These are phyloP conservation scores for Monochamus alternatus DNA, from an alignment of 2,888 invertebrate genomes.

Conservation along the genomic window DNA sequence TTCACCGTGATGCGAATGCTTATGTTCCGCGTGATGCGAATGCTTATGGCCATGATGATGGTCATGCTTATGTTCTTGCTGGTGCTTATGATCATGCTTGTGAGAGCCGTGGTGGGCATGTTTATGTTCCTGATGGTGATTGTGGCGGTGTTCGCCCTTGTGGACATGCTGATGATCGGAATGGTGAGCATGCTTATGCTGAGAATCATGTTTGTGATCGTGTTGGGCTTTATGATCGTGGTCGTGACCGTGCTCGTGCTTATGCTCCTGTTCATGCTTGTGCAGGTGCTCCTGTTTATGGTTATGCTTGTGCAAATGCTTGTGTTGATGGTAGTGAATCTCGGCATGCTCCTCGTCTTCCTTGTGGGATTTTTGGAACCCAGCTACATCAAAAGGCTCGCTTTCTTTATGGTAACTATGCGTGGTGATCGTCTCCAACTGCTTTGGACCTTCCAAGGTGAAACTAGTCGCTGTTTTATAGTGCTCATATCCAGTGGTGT, in stretches of 20 bases:
- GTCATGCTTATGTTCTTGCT: slow-evolving; percentile 53
- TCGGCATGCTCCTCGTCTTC: slow-evolving; percentile 58
- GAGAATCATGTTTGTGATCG: slow-evolving; percentile 44
- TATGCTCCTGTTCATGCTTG: slow-evolving; percentile 52
- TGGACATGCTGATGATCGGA: slow-evolving; percentile 52
- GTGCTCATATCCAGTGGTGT: slow-evolving; percentile 55
- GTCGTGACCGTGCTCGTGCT: slow-evolving; percentile 54
- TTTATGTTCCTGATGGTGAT: slow-evolving; percentile 58
- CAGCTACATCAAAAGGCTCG: slow-evolving; percentile 55
- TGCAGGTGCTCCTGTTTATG: slow-evolving; percentile 61
- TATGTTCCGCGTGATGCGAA: slow-evolving; percentile 48
- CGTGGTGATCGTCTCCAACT: slow-evolving; percentile 61
- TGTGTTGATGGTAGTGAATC: slow-evolving; percentile 63
- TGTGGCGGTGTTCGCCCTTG: slow-evolving; percentile 54
- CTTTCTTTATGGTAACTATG: slow-evolving; percentile 60
- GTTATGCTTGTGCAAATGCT: slow-evolving; percentile 63
- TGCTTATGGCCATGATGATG: slow-evolving; percentile 54
- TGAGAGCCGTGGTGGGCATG: slow-evolving; percentile 57
- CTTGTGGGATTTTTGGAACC: slow-evolving; percentile 51
- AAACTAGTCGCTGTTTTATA: slow-evolving; percentile 57
- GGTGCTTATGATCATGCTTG: slow-evolving; percentile 54
- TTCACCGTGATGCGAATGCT: slow-evolving; percentile 50
- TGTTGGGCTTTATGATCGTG: slow-evolving; percentile 52
- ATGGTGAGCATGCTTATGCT: slow-evolving; percentile 47
- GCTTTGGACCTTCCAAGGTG: slow-evolving; percentile 57